A percentile compares a stretch with the other conserved stretches of the same genome.
phyloP scores from a whole-genome alignment of 2,888 invertebrate species.

The Pyrgus malvae region DNA sequence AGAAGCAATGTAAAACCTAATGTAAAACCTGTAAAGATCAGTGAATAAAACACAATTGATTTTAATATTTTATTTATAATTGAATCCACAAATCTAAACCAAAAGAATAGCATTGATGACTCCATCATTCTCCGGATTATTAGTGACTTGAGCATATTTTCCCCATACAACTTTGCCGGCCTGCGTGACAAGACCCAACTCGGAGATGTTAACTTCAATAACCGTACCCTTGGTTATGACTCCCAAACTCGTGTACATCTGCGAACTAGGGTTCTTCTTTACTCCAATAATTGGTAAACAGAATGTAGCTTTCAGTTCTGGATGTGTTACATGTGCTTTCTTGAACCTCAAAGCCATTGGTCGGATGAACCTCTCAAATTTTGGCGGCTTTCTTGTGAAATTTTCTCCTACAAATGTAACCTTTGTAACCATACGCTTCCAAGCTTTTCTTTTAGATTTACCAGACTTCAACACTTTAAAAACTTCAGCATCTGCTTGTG shows the following conservation, averaged over 20 bases:
- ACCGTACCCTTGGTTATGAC: slow-evolving; percentile 99
- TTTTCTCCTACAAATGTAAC: slow-evolving; percentile 98
- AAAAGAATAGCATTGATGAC: slow-evolving; percentile 99
- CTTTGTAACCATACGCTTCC: slow-evolving; percentile 99
- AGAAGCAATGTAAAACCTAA: too few relatives aligned
- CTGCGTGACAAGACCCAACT: slow-evolving; percentile 98
- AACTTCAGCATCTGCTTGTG: slow-evolving; percentile 98
- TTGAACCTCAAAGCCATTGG: slow-evolving; percentile 98
- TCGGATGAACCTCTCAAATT: slow-evolving; percentile 98
- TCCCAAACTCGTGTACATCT: slow-evolving; percentile 97
- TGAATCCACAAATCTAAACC: slow-evolving; percentile 82
- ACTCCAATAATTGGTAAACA: slow-evolving; percentile 98
- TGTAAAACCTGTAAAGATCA: too few relatives aligned
- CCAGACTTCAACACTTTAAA: slow-evolving; percentile 96
- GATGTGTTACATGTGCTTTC: slow-evolving; percentile 99
- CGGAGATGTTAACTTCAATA: slow-evolving; percentile 98
- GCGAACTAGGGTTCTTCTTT: slow-evolving; percentile 98
- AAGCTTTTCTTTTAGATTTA: slow-evolving; percentile 96
- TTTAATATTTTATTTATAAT: slow-evolving; percentile 5
- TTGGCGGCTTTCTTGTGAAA: slow-evolving; percentile 99
- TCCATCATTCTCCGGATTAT: slow-evolving; percentile 99
- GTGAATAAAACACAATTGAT: slow-evolving; percentile 3
- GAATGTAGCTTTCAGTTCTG: slow-evolving; percentile 99
- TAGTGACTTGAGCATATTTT: slow-evolving; percentile 99
- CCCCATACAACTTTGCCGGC: slow-evolving; percentile 99